Evolutionary conservation across 2,113 vertebrate genomes (phyloP), one percentile per base, ranked within the genome.

Genomic region (Pelmatolapia mariae): DNA sequence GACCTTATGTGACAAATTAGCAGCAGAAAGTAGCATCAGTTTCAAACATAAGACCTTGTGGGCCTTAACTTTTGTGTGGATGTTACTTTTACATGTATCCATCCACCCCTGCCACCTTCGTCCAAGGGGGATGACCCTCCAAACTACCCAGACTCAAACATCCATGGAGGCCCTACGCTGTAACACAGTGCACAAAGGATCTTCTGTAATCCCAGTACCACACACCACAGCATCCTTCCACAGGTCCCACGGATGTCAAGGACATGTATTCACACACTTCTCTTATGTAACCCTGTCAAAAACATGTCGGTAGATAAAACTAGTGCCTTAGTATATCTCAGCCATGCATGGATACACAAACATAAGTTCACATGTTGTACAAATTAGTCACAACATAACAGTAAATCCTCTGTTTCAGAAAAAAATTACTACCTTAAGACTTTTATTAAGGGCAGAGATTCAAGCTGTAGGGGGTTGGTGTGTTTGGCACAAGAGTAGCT

Each of bases 361-460:
- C 26, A 84, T 4, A 29, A n/a, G 10, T 52, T 5, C 22, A 59
- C 43, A 50, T 76, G 15, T 36, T 52, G 26, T 33, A 78, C 73
- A 52, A 31, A 52, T 78, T 18, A 9, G n/a, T 26, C 33, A 7
- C 31, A 4, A 50, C 68, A 85, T 59, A 61, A 80, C 82, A 45
- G 40, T 7, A 78, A 50, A 78, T 52, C 73, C 45, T 52, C 26
- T 0, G 73, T 52, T 66, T 31, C 8, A 63, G 68, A 19, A 53
- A 83, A 47, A 24, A 82, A 82, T 15, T 26, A 19, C 68, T 18
- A 50, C 43, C 45, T 52, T 78, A 31, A 52, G 10, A 52, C 26
- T 85, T 91, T 89, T 83, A 89, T 92, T 53, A 88, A 82, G 53
- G 43, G 56, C 63, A 84, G 40, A 91, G 61, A 63, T 52, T 86